These are phyloP conservation scores for Tachypleus tridentatus DNA, from an alignment of 1,140 invertebrate genomes.

Conservation along the genomic window DNA sequence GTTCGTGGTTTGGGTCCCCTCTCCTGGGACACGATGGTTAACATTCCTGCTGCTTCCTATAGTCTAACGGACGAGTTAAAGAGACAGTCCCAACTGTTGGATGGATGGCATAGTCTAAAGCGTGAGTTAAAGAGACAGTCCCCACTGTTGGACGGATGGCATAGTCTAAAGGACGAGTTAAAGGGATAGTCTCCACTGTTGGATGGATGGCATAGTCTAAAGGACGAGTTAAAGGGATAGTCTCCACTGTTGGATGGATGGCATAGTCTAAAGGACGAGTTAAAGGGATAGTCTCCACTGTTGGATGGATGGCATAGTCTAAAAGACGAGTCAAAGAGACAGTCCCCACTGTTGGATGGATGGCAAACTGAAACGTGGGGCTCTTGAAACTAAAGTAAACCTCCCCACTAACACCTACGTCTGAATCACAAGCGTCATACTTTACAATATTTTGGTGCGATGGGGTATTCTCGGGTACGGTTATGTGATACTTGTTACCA, in stretches of 20 bases:
- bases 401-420: conserved; percentile 84
- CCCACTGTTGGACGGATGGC: no score
- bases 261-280: no score
- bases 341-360: conserved; percentile 82
- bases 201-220: no score
- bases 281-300: no score
- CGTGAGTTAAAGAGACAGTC: no score
- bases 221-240: no score
- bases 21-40: conserved; percentile 70
- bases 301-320: no score
- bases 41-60: conserved; percentile 28
- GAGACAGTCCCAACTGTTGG: no score
- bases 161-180: no score
- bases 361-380: conserved; percentile 66
- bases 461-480: conserved; percentile 78
- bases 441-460: conserved; percentile 48
- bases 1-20: conserved; percentile 53
- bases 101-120: no score
- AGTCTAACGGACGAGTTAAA: conserved; percentile 44
- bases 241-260: no score
- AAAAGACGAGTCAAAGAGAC: conserved; percentile 57
- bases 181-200: no score
- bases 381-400: conserved; percentile 90
- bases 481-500: conserved; percentile 50
- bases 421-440: conserved; percentile 70